phyloP scores from a whole-genome alignment of 2,888 invertebrate genomes.

The Eupsilia transversa region DNA sequence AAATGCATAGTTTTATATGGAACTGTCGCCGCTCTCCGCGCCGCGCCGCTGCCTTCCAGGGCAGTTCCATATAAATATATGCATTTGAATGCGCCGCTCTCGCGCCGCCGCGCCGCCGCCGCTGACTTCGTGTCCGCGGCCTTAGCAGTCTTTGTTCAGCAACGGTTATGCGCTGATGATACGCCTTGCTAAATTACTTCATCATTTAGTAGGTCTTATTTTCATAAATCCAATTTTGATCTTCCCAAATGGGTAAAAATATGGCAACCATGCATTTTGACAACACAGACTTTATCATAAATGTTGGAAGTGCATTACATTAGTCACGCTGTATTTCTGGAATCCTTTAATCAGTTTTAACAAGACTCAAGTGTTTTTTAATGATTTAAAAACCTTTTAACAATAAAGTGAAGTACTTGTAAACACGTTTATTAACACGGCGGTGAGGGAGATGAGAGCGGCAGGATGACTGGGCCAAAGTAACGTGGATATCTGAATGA shows the following conservation, averaged over 20 bases:
- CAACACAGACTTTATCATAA: too few relatives aligned
- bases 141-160: not conserved
- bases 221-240: not conserved
- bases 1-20: too few relatives aligned
- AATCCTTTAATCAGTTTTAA: not conserved
- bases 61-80: too few relatives aligned
- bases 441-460: conserved; percentile 19
- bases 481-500: conserved; percentile 79
- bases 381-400: conserved; percentile 22
- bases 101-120: too few relatives aligned
- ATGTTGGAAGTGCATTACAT: conserved; percentile 1
- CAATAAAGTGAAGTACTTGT: conserved; percentile 21
- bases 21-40: too few relatives aligned
- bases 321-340: conserved; percentile 6
- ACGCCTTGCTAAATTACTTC: too few relatives aligned
- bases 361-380: conserved; percentile 4
- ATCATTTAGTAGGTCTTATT: too few relatives aligned
- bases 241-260: not conserved
- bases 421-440: conserved; percentile 48
- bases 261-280: not conserved
- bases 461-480: conserved; percentile 70
- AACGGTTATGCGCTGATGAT: too few relatives aligned
- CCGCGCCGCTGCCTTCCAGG: too few relatives aligned
- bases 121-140: too few relatives aligned
- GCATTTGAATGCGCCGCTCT: too few relatives aligned